A percentile compares a stretch with the other conserved stretches of the same genome.
phyloP scores from a whole-genome alignment of 1,140 invertebrate genomes.

The Andrena cerasifolii region DNA sequence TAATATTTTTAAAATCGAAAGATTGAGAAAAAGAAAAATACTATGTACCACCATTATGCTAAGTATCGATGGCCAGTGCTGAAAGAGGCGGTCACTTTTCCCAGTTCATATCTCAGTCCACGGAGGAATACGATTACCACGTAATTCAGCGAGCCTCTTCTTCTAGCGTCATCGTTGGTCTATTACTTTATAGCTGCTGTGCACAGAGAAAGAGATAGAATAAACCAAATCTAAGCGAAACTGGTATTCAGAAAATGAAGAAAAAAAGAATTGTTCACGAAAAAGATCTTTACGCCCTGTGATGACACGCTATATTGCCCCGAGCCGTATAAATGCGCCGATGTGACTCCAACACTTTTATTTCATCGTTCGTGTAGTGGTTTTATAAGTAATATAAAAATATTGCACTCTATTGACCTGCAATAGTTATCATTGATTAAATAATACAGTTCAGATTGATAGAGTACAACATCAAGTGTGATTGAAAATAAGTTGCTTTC shows the following conservation, averaged over 20 bases:
- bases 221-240: constrained; percentile 44
- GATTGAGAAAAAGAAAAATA: constrained; percentile 55
- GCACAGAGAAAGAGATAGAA: constrained; percentile 36
- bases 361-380: constrained; percentile 31
- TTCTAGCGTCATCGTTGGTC: constrained; percentile 37
- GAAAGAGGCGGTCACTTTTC: constrained; percentile 64
- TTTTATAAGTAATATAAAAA: constrained; percentile 62
- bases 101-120: constrained; percentile 44
- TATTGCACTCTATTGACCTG: constrained; percentile 61
- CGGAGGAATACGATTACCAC: constrained; percentile 25
- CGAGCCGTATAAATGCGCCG: constrained; percentile 35
- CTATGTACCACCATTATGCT: constrained; percentile 56
- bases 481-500: constrained; percentile 32
- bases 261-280: constrained; percentile 35
- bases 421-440: constrained; percentile 52
- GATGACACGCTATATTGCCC: constrained; percentile 30
- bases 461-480: constrained; percentile 45
- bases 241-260: background rate
- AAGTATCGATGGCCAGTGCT: constrained; percentile 55
- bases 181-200: constrained; percentile 51
- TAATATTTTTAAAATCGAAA: constrained; percentile 24
- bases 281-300: constrained; percentile 33
- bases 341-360: constrained; percentile 38
- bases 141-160: constrained; percentile 33
- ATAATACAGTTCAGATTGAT: constrained; percentile 54